Evolutionary conservation across 1,140 invertebrate species (phyloP).

Genomic region (Brachionus rotundiformis): DNA sequence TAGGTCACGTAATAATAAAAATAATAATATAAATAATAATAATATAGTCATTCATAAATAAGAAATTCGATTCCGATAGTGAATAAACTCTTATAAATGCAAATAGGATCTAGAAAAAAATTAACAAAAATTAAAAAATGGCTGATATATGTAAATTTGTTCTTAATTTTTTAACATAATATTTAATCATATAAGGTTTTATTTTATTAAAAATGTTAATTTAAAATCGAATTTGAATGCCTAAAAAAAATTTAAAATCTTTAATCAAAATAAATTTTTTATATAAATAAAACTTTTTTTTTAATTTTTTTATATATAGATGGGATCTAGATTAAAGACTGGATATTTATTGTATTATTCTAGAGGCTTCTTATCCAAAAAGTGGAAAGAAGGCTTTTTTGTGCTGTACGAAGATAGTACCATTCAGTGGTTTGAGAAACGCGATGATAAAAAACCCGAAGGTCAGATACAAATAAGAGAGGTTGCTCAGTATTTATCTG

Average conservation of each 20-base stretch:
- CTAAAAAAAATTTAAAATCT: no score
- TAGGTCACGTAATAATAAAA: background rate
- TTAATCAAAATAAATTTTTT: background rate
- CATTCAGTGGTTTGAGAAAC: slow-evolving; percentile 44
- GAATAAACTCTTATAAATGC: background rate
- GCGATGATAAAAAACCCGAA: slow-evolving; percentile 46
- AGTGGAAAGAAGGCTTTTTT: slow-evolving; percentile 52
- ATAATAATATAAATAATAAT: background rate
- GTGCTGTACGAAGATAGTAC: slow-evolving; percentile 47
- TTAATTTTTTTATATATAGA: no score
- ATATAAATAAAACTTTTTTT: background rate
- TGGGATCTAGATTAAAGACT: slow-evolving; percentile 51
- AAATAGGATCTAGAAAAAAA: background rate
- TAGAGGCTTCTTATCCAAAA: slow-evolving; percentile 43
- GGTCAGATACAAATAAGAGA: slow-evolving; percentile 18
- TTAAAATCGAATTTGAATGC: background rate
- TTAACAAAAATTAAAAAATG: background rate
- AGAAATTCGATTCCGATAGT: background rate
- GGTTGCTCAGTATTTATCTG: slow-evolving; percentile 37
- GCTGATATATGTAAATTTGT: background rate
- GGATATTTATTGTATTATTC: slow-evolving; percentile 47
- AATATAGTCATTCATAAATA: background rate
- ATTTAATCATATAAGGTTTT: background rate
- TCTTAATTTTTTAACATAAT: slow-evolving; percentile 7
- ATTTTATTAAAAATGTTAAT: background rate